Conservation (phyloP, 2,797 vertebrate species). For the Smutsia gigantea region DNA sequence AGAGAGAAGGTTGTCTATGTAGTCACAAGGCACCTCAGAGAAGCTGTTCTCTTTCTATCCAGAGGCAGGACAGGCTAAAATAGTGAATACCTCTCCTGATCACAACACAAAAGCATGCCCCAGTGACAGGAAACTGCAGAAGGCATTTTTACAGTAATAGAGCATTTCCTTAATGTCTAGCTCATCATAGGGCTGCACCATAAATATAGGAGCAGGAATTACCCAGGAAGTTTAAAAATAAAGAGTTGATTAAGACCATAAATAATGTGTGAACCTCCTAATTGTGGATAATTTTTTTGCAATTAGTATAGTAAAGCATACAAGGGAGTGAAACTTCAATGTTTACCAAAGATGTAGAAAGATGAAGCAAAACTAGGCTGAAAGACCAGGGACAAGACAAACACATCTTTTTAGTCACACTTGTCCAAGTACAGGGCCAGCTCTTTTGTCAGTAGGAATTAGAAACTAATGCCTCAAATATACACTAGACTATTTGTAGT, state of each 20-base stretch:
- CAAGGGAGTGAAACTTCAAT: background rate
- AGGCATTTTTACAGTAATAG: background rate
- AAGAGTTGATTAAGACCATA: background rate
- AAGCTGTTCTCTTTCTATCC: background rate
- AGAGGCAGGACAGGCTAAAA: background rate
- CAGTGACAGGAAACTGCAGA: background rate
- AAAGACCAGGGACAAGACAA: background rate
- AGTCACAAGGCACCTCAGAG: background rate
- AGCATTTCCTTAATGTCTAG: background rate
- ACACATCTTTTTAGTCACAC: background rate
- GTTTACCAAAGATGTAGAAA: background rate
- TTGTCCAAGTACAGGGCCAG: background rate
- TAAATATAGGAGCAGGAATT: background rate
- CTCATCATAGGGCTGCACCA: accelerated
- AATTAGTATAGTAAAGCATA: background rate
- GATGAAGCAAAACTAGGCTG: background rate
- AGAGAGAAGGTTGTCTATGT: background rate
- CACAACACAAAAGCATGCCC: background rate
- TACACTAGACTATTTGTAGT: background rate
- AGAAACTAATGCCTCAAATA: background rate
- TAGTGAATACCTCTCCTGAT: background rate
- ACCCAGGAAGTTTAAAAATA: background rate
- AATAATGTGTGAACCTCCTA: background rate
- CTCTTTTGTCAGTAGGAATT: background rate
- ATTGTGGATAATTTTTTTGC: background rate